phyloP scores from a whole-genome alignment of 2,113 vertebrate genomes.

The Aphelocoma coerulescens region DNA sequence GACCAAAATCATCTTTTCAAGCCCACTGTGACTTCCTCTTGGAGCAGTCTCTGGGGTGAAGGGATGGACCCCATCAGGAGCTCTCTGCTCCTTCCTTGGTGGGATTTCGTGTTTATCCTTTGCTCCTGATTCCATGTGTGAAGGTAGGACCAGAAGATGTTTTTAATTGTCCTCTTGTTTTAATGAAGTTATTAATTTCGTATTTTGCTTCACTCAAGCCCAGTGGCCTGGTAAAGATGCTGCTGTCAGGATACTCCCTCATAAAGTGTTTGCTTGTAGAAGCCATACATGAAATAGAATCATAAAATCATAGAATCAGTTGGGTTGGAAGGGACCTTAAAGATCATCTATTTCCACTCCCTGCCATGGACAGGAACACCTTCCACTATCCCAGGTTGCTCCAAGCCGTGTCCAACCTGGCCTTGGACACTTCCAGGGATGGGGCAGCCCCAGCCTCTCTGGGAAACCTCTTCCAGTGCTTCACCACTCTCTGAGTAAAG shows the following conservation, averaged over 20 bases:
- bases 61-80: rapidly evolving
- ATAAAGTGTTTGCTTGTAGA: background rate
- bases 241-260: background rate
- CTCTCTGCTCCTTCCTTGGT: background rate
- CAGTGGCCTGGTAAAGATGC: background rate
- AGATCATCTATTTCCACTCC: background rate
- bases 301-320: background rate
- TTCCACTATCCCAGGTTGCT: background rate
- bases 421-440: background rate
- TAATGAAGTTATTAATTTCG: background rate
- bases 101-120: background rate
- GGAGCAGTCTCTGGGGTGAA: background rate
- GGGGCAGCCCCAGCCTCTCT: background rate
- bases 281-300: background rate
- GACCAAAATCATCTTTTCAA: background rate
- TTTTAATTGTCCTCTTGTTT: background rate
- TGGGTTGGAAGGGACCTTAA: background rate
- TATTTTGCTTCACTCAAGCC: background rate
- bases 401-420: background rate
- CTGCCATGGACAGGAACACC: rapidly evolving
- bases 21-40: background rate
- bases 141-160: background rate
- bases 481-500: background rate
- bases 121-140: rapidly evolving
- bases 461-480: background rate